Conservation (phyloP, 2,797 vertebrate genomes). For the Urosaurus nigricauda region DNA sequence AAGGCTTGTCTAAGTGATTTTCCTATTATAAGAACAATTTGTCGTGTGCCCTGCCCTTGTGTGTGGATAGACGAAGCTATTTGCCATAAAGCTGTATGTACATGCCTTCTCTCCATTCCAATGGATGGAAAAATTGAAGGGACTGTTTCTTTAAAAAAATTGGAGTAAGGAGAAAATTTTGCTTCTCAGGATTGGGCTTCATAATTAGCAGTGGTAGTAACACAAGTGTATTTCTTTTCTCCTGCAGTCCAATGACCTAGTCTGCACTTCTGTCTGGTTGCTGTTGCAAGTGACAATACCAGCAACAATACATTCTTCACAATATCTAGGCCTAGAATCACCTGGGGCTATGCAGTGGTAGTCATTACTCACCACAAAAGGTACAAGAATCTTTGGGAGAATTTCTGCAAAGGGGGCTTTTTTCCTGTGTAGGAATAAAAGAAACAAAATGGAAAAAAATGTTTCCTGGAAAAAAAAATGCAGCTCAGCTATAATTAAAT, state of each 20-base stretch:
- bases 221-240: background rate
- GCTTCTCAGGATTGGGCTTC: background rate
- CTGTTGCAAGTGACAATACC: background rate
- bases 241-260: background rate
- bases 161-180: background rate
- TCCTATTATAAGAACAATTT: background rate
- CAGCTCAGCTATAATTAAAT: background rate
- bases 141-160: background rate
- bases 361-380: background rate
- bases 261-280: background rate
- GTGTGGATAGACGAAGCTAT: background rate
- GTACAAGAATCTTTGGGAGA: background rate
- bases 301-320: background rate
- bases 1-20: background rate
- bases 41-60: background rate
- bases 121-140: background rate
- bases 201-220: background rate
- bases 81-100: background rate
- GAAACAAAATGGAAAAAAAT: background rate
- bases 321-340: background rate
- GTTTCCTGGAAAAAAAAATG: background rate
- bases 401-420: background rate
- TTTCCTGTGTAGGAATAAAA: background rate
- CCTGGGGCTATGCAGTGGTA: too few species aligned
- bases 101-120: background rate